A percentile compares a stretch with the other conserved stretches of the same genome.
phyloP scores from a whole-genome alignment of 2,797 vertebrate genomes.

The Melanotaenia maccullochi region DNA sequence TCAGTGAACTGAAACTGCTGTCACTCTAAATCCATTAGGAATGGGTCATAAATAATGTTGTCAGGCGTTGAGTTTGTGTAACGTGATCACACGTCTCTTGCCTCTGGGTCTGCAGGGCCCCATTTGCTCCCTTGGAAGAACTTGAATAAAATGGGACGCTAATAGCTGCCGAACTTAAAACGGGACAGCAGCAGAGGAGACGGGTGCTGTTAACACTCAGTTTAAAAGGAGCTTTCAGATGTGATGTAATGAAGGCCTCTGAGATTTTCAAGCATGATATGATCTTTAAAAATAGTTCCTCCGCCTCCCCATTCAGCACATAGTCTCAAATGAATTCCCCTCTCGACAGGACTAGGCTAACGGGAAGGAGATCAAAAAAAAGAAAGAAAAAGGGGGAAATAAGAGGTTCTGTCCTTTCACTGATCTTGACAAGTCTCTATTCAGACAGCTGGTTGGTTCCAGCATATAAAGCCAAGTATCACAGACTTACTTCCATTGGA shows the following conservation, averaged over 20 bases:
- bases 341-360: conserved; percentile 31
- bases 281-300: conserved; percentile 33
- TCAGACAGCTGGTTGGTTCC: conserved; percentile 36
- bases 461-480: conserved; percentile 27
- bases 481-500: conserved; percentile 37
- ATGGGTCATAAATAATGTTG: conserved; percentile 72
- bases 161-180: conserved; percentile 48
- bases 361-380: conserved; percentile 26
- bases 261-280: conserved; percentile 45
- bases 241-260: conserved; percentile 33
- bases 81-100: conserved; percentile 55
- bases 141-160: conserved; percentile 56
- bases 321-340: conserved; percentile 50
- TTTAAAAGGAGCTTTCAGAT: conserved; percentile 56
- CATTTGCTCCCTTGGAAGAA: conserved; percentile 25
- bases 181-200: conserved; percentile 17
- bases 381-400: background rate
- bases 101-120: conserved; percentile 20
- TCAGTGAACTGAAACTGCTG: conserved; percentile 53
- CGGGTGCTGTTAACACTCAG: conserved; percentile 38
- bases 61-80: conserved; percentile 64
- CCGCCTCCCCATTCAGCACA: background rate
- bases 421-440: conserved; percentile 57
- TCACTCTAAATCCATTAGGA: conserved; percentile 70
- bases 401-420: conserved; percentile 17